phyloP scores from a whole-genome alignment of 2,113 vertebrate species.

The Myxocyprinus asiaticus region DNA sequence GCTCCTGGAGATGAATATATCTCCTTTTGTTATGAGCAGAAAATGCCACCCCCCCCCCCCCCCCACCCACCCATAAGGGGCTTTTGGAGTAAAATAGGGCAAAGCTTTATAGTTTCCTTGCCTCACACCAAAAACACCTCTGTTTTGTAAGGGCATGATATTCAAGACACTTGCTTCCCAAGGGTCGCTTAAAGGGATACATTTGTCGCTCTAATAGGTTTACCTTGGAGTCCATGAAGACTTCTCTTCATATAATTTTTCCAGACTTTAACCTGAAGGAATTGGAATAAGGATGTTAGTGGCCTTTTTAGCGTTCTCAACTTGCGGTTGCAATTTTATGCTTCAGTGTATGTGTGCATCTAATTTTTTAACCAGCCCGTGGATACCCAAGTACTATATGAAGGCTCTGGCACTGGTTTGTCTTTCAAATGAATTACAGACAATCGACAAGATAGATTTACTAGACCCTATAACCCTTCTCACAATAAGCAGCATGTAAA shows the following conservation, averaged over 20 bases:
- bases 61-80: slow-evolving; percentile 58
- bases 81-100: slow-evolving; percentile 64
- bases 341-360: neutral
- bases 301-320: slow-evolving; percentile 37
- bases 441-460: too few relatives aligned
- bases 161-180: slow-evolving; percentile 62
- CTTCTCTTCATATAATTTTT: slow-evolving; percentile 55
- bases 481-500: too few relatives aligned
- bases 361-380: neutral
- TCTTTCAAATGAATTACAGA: too few relatives aligned
- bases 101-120: slow-evolving; percentile 64
- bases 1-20: slow-evolving; percentile 53
- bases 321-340: slow-evolving; percentile 29
- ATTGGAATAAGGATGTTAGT: slow-evolving; percentile 54
- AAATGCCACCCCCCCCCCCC: slow-evolving; percentile 55
- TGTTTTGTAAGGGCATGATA: slow-evolving; percentile 68
- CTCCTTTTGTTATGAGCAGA: slow-evolving; percentile 70
- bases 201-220: slow-evolving; percentile 73
- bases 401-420: neutral
- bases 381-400: neutral
- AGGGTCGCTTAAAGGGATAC: slow-evolving; percentile 62
- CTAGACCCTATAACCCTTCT: too few relatives aligned
- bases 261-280: slow-evolving; percentile 41
- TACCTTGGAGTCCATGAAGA: slow-evolving; percentile 66
- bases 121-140: slow-evolving; percentile 64